Evolutionary conservation across 2,888 invertebrate genomes (phyloP), one percentile per base, ranked within the genome.

Genomic region (Gastrophysa polygoni): DNA sequence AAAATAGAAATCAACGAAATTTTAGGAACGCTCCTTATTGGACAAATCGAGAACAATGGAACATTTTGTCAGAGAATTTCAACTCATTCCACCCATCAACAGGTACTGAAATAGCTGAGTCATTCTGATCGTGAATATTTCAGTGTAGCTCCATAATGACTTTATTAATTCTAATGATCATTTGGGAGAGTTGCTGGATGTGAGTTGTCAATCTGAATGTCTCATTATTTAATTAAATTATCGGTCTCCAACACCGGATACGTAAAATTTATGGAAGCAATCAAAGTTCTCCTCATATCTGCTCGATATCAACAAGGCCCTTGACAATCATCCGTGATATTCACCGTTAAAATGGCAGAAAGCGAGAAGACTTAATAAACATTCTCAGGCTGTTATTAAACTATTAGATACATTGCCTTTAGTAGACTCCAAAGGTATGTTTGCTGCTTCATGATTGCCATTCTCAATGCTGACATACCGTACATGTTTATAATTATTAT

Each of bases 31-130:
- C 29, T 32, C 29, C 29, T 32, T 8, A 32, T 14, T 38, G 38
- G 6, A 38, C 11, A 32, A 5, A 32, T 32, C 18, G 20, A 43
- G 54, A 54, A 54, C 54, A 54, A 54, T 54, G 24, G 17, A 54
- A 54, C 11, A 38, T 54, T 54, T 54, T 44, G 24, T 54, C 17
- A 16, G 8, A 16, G 34, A 43, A 54, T 54, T 54, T 28, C 8
- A 54, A 54, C 21, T 54, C 17, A 43, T 54, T 54, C 43, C 38
- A 10, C 54, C 16, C 54, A 44, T n/a, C n/a, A n/a, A 28, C 54
- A 21, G 24, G 44, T 43, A 43, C 24, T 4, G 7, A 54, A 54
- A 24, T 24, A 38, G 44, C 54, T 2, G 8, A 24, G 54, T 54
- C 54, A 54, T 54, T 54, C 43, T 43, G 24, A 54, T 54, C 54